A percentile compares a stretch with the other conserved stretches of the same genome.
phyloP scores from a whole-genome alignment of 2,113 vertebrate genomes.

The Pipa parva region DNA sequence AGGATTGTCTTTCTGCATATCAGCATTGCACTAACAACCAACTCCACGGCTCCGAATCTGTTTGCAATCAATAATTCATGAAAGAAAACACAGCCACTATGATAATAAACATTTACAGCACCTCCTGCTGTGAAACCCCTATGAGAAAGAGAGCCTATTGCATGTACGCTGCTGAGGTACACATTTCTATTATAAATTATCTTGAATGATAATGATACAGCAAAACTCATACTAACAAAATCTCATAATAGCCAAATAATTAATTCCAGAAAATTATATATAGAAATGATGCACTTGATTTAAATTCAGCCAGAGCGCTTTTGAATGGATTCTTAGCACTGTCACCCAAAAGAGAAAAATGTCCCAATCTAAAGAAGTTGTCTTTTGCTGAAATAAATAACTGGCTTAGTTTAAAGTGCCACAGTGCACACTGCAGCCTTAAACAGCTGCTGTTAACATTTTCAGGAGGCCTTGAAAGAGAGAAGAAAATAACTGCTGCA shows the following conservation, averaged over 20 bases:
- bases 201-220: background rate
- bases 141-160: slow-evolving; percentile 17
- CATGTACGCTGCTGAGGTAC: slow-evolving; percentile 5
- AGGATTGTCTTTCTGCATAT: background rate
- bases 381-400: background rate
- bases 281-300: background rate
- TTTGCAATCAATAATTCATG: slow-evolving; percentile 37
- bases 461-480: background rate
- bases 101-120: slow-evolving; percentile 39
- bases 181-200: slow-evolving; percentile 17
- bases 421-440: background rate
- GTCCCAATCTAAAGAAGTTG: background rate
- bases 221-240: background rate
- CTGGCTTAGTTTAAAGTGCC: slow-evolving; percentile 1
- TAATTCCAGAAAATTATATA: background rate
- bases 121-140: slow-evolving; percentile 26
- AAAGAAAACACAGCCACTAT: slow-evolving; percentile 20
- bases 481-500: background rate
- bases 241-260: slow-evolving; percentile 15
- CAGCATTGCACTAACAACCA: slow-evolving; percentile 9
- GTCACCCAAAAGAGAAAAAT: background rate
- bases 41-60: slow-evolving; percentile 10
- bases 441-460: slow-evolving; percentile 20
- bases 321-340: background rate
- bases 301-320: background rate